These are phyloP conservation scores for Drosophila ananassae DNA, from an alignment of 1,140 invertebrate species.

Conservation along the genomic window DNA sequence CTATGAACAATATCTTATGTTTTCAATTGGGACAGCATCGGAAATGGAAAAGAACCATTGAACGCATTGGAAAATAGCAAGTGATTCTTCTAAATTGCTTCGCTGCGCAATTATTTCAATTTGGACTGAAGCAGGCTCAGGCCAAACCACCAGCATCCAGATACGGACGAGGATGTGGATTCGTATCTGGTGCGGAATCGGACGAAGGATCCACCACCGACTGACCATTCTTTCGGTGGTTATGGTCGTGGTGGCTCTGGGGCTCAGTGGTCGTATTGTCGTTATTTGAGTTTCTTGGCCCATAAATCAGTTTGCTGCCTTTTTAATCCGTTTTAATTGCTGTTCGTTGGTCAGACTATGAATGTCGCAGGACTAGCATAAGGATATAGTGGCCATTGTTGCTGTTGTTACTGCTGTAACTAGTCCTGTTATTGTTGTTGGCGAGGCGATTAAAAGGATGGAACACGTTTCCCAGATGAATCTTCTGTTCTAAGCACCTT, in stretches of 20 bases:
- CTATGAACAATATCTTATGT: background rate
- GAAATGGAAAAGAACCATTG: conserved; percentile 16
- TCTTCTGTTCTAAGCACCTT: conserved; percentile 54
- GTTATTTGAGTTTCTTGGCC: conserved; percentile 79
- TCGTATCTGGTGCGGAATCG: background rate
- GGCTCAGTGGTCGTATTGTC: conserved; percentile 63
- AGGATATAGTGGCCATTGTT: conserved; percentile 54
- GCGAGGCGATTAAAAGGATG: conserved; percentile 68
- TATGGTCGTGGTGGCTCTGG: conserved; percentile 10
- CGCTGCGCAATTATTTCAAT: conserved; percentile 83
- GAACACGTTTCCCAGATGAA: conserved; percentile 49
- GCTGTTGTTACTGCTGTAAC: conserved; percentile 34
- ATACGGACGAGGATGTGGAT: conserved; percentile 8
- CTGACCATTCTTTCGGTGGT: conserved; percentile 3
- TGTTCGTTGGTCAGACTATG: conserved; percentile 80
- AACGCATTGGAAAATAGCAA: conserved; percentile 67
- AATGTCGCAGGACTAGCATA: conserved; percentile 73
- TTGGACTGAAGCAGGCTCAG: conserved; percentile 59
- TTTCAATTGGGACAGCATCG: conserved; percentile 30
- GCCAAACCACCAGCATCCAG: conserved; percentile 25
- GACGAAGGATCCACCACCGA: conserved; percentile 7
- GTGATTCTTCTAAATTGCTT: conserved; percentile 84
- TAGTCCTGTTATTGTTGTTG: conserved; percentile 47
- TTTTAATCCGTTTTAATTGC: conserved; percentile 83
- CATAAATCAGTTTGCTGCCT: conserved; percentile 82